phyloP scores from a whole-genome alignment of 2,797 vertebrate genomes.

The Gymnothorax reevesii region DNA sequence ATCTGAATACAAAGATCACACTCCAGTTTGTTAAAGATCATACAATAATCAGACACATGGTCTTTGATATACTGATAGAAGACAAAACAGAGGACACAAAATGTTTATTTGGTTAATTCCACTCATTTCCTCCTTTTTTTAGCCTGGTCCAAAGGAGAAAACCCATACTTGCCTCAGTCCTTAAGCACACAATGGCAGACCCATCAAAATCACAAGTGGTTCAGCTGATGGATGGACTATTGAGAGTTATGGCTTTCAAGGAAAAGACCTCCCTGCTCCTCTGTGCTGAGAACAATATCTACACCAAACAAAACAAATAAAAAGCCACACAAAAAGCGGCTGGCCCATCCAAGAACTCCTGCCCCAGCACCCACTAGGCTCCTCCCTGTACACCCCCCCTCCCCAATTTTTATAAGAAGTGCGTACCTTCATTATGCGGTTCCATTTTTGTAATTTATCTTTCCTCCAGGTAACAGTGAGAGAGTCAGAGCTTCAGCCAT shows the following conservation, averaged over 20 bases:
- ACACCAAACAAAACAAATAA: conserved; percentile 37
- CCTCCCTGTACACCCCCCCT: conserved; percentile 26
- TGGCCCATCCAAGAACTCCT: conserved; percentile 12
- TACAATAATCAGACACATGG: neutral
- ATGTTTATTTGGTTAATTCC: conserved; percentile 12
- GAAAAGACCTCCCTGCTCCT: conserved; percentile 34
- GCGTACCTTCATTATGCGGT: conserved; percentile 52
- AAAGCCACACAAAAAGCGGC: conserved; percentile 44
- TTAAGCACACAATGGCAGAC: conserved; percentile 13
- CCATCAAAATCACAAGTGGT: conserved; percentile 17
- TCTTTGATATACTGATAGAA: neutral
- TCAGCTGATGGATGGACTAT: conserved; percentile 33
- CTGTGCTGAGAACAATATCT: conserved; percentile 22
- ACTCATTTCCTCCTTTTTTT: neutral
- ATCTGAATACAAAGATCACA: neutral
- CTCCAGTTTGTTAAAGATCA: neutral
- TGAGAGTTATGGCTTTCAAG: conserved; percentile 37
- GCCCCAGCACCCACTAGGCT: neutral
- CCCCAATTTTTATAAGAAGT: conserved; percentile 43
- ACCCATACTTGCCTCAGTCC: conserved; percentile 25
- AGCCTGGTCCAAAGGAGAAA: conserved; percentile 4
- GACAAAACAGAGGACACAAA: neutral
- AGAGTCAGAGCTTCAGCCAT: neutral
- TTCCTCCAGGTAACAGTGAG: neutral
- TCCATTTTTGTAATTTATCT: conserved; percentile 53